Conservation (phyloP, 2,797 vertebrate species). For the Sebastes glaucus region DNA sequence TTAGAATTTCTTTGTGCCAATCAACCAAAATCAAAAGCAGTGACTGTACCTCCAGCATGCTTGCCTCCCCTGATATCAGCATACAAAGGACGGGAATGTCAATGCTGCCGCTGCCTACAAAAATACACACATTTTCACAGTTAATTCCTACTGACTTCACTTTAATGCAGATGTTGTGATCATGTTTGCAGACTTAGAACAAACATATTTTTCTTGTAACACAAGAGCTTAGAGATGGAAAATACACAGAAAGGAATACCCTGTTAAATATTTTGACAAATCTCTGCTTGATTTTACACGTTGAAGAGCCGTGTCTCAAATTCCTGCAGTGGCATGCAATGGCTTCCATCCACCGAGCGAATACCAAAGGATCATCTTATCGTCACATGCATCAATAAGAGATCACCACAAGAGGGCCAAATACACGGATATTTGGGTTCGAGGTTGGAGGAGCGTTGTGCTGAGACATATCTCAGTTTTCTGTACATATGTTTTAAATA, state of each 20-base stretch:
- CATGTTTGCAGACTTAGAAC: not conserved
- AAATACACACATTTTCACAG: conserved; percentile 13
- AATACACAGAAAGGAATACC: not conserved
- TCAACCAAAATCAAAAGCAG: not conserved
- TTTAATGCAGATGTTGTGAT: not conserved
- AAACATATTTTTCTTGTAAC: not conserved
- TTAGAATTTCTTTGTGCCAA: not conserved
- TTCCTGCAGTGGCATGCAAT: conserved; percentile 37
- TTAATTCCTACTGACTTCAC: not conserved
- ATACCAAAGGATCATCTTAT: conserved; percentile 15
- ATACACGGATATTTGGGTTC: not conserved
- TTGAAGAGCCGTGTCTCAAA: not conserved
- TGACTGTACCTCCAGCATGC: conserved; percentile 84
- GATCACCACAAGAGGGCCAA: conserved; percentile 11
- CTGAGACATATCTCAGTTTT: not conserved
- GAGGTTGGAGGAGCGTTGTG: not conserved
- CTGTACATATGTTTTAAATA: not conserved
- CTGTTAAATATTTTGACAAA: not conserved
- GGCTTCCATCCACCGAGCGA: not conserved
- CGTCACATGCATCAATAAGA: not conserved
- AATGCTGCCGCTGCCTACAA: conserved; percentile 87
- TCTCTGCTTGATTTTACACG: conserved; percentile 49
- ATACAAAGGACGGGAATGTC: conserved; percentile 93
- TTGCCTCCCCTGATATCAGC: conserved; percentile 85
- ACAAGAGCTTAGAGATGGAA: not conserved